Evolutionary conservation across 37 sponge, comb jelly and placozoan species (phyloP).

Genomic region (Corticium candelabrum): DNA sequence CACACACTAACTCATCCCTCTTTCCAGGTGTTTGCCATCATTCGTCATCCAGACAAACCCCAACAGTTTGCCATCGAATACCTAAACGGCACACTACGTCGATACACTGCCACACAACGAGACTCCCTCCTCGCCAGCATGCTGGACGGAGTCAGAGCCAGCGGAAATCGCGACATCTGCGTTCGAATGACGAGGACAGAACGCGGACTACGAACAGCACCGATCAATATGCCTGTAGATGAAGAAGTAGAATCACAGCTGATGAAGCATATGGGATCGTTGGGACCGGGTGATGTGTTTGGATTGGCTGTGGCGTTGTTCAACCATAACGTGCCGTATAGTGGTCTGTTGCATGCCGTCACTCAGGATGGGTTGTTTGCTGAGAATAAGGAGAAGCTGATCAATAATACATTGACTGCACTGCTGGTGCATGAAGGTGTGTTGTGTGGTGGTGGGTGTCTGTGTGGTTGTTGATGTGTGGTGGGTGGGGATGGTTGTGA

Average conservation of each 20-base stretch:
- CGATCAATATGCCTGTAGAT: slow-evolving; percentile 69
- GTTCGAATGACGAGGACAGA: slow-evolving; percentile 84
- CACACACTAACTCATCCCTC: no score
- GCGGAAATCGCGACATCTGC: slow-evolving; percentile 91
- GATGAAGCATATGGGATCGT: slow-evolving; percentile 58
- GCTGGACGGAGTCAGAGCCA: slow-evolving; percentile 94
- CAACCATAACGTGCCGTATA: slow-evolving; percentile 91
- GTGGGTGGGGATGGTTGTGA: no score
- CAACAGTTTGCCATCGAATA: slow-evolving; percentile 93
- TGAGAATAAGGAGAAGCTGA: slow-evolving; percentile 98
- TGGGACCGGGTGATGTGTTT: slow-evolving; percentile 42
- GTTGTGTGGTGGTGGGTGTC: slow-evolving; percentile 31
- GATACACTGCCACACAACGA: slow-evolving; percentile 82
- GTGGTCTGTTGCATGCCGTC: slow-evolving; percentile 93
- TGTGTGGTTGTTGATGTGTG: no score
- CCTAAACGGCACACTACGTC: slow-evolving; percentile 36
- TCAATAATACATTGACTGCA: slow-evolving; percentile 60
- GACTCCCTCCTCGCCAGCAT: slow-evolving; percentile 94
- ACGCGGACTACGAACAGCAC: slow-evolving; percentile 76
- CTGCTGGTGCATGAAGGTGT: slow-evolving; percentile 68
- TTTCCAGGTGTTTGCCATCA: slow-evolving; percentile 78
- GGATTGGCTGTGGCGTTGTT: slow-evolving; percentile 70
- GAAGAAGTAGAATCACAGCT: slow-evolving; percentile 96
- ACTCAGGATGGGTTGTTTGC: slow-evolving; percentile 92
- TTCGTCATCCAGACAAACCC: slow-evolving; percentile 85